A percentile compares a stretch with the other conserved stretches of the same genome.
Conservation (phyloP, 2,113 vertebrate genomes). For the Muscicapa adusta region DNA sequence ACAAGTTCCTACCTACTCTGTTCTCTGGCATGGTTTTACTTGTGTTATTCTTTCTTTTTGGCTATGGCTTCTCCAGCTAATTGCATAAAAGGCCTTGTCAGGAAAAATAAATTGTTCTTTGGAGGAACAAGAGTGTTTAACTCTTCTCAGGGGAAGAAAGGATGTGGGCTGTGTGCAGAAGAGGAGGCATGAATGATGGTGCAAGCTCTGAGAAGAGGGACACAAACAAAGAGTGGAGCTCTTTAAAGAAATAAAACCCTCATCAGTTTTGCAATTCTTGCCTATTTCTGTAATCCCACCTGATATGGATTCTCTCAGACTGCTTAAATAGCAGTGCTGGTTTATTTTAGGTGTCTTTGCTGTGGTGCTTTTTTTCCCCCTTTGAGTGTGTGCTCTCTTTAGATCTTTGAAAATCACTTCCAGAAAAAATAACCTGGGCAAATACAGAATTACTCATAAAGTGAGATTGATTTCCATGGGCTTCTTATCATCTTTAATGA, state of each 20-base stretch:
- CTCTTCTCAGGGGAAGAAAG: constrained; percentile 10
- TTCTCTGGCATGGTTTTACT: not conserved
- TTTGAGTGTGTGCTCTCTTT: not conserved
- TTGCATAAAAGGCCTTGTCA: constrained; percentile 50
- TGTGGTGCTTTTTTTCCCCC: not conserved
- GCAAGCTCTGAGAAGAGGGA: not conserved
- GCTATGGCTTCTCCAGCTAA: constrained; percentile 27
- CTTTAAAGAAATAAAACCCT: not conserved
- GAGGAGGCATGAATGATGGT: not conserved
- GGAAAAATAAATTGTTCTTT: constrained; percentile 16
- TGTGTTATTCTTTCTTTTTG: constrained; percentile 36
- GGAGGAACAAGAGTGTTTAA: constrained; percentile 2
- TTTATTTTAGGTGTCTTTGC: constrained; percentile 23
- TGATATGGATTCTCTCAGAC: not conserved
- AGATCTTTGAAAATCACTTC: not conserved
- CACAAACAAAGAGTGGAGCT: not conserved
- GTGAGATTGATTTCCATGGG: not conserved
- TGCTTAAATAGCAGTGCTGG: not conserved
- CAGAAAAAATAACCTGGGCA: constrained; percentile 14
- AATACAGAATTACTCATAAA: not conserved
- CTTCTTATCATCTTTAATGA: not conserved
- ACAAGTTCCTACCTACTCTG: constrained; percentile 43
- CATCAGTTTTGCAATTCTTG: not conserved
- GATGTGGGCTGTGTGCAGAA: constrained; percentile 1
- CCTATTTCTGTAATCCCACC: not conserved